Evolutionary conservation across 2,888 invertebrate species (phyloP).

Genomic region (Pristionchus exspectatus): DNA sequence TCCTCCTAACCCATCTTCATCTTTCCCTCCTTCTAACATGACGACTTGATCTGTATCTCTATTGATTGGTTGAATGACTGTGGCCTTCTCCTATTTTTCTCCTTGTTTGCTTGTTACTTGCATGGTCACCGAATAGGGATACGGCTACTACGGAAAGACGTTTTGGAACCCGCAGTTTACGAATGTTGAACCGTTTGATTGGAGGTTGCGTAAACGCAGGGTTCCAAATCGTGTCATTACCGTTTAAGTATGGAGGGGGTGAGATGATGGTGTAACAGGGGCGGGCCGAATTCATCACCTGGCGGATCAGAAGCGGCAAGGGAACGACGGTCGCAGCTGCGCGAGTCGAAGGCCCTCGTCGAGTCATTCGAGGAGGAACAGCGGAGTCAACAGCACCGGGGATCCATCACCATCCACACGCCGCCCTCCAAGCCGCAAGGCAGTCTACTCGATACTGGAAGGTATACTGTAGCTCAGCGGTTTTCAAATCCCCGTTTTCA

Average conservation of each 20-base stretch:
- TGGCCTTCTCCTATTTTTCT: not conserved
- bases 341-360: conserved; percentile 59
- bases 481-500: too few species aligned
- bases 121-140: too few species aligned
- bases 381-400: not conserved
- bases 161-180: too few species aligned
- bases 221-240: not conserved
- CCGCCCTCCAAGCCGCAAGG: not conserved
- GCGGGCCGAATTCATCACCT: not conserved
- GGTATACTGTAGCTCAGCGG: not conserved
- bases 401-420: not conserved
- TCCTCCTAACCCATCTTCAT: conserved; percentile 1
- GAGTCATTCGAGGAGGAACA: conserved; percentile 55
- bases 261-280: not conserved
- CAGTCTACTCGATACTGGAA: not conserved
- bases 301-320: conserved; percentile 47
- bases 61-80: not conserved
- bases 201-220: not conserved
- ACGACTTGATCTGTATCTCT: not conserved
- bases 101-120: not conserved
- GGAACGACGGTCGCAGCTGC: conserved; percentile 53
- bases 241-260: not conserved
- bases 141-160: too few species aligned
- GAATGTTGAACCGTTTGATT: too few species aligned
- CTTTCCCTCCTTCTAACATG: conserved; percentile 45